Evolutionary conservation across 2,113 vertebrate species (phyloP).

Genomic region (Cryptomyrus ogoouensis): DNA sequence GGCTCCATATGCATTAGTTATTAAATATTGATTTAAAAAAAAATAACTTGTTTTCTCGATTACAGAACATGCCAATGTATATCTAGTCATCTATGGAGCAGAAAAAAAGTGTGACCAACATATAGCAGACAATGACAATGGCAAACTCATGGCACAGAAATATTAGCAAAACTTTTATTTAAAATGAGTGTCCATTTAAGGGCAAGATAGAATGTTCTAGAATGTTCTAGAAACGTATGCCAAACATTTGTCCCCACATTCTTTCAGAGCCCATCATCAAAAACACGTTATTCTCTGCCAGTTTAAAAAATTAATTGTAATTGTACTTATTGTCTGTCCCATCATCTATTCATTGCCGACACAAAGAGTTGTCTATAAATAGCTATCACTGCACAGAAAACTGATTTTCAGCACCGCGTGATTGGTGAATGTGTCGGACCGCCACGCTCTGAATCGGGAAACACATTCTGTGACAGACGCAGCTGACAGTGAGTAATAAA

Average conservation of each 20-base stretch:
- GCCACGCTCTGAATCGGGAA: neutral
- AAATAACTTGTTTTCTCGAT: neutral
- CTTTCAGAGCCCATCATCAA: neutral
- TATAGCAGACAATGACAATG: neutral
- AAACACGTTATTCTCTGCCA: neutral
- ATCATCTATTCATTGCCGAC: neutral
- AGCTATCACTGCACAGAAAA: neutral
- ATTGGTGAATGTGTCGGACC: neutral
- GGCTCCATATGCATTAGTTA: neutral
- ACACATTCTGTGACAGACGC: neutral
- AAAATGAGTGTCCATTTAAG: neutral
- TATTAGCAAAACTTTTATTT: neutral
- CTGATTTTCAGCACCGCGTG: neutral
- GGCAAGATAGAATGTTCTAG: neutral
- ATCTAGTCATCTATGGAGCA: neutral
- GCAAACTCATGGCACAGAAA: neutral
- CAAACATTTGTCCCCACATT: neutral
- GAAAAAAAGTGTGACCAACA: neutral
- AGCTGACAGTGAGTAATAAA: slow-evolving; percentile 17
- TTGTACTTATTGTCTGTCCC: neutral
- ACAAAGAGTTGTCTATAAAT: slow-evolving; percentile 1
- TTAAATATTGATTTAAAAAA: neutral
- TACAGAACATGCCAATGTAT: neutral
- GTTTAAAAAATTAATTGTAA: neutral
- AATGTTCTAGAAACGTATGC: neutral